Evolutionary conservation across 2,888 invertebrate genomes (phyloP).

Genomic region (Parnassius orleans): DNA sequence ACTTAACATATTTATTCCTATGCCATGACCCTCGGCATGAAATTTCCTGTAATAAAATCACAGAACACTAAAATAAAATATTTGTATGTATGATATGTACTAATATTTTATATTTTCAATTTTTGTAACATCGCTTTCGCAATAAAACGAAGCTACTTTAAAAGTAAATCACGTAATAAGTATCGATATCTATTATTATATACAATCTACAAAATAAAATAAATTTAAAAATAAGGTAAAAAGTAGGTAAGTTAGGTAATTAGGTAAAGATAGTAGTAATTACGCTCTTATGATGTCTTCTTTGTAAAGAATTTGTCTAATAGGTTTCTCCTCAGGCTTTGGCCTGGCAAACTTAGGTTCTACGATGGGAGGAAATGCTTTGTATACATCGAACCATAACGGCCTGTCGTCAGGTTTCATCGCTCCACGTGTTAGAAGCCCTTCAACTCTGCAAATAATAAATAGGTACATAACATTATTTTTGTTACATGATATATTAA

Average conservation of each 20-base stretch:
- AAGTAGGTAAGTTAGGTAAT: too few relatives aligned
- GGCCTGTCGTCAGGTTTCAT: conserved; percentile 91
- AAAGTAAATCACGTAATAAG: too few relatives aligned
- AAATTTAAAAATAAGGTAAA: too few relatives aligned
- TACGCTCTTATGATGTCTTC: conserved; percentile 94
- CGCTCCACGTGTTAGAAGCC: conserved; percentile 89
- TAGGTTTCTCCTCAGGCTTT: conserved; percentile 77
- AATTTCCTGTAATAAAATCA: conserved; percentile 79
- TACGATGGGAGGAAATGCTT: conserved; percentile 92
- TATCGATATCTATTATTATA: too few relatives aligned
- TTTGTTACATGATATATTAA: too few relatives aligned
- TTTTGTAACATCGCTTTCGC: too few relatives aligned
- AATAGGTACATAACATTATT: background rate
- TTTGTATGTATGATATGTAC: background rate
- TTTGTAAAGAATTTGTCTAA: conserved; percentile 88
- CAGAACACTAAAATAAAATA: conserved; percentile 1
- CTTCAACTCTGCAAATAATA: conserved; percentile 84
- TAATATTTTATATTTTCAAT: background rate
- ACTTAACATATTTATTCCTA: conserved; percentile 79
- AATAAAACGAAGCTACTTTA: too few relatives aligned
- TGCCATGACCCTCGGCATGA: conserved; percentile 81
- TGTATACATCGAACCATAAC: conserved; percentile 95
- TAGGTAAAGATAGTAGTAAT: conserved; percentile 45
- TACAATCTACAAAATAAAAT: too few relatives aligned
- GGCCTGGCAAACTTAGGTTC: conserved; percentile 90